phyloP scores from a whole-genome alignment of 2,888 invertebrate genomes.

The Drosophila atripex region DNA sequence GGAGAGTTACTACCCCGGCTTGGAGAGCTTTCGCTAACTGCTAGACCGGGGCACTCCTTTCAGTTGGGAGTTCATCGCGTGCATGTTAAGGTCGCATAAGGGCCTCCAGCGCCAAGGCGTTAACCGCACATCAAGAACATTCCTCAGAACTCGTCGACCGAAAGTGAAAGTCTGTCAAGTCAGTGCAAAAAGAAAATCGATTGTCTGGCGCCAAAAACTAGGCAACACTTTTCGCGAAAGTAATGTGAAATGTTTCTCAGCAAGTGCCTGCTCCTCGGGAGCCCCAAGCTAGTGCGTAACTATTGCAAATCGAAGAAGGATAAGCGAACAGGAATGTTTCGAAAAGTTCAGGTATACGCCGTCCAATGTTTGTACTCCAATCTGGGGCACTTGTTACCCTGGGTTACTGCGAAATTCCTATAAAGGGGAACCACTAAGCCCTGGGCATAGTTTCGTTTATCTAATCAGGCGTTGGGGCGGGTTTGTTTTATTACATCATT shows the following conservation, averaged over 20 bases:
- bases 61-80: conserved; percentile 64
- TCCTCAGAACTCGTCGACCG: conserved; percentile 31
- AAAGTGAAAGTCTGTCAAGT: conserved; percentile 40
- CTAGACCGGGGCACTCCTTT: conserved; percentile 66
- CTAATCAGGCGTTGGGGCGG: conserved; percentile 23
- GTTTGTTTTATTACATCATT: conserved; percentile 28
- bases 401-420: conserved; percentile 9
- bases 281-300: conserved; percentile 32
- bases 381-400: conserved; percentile 29
- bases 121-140: conserved; percentile 40
- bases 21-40: conserved; percentile 48
- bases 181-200: conserved; percentile 54
- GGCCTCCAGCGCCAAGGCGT: conserved; percentile 40
- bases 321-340: conserved; percentile 51
- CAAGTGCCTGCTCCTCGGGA: conserved; percentile 64
- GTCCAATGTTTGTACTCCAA: background rate
- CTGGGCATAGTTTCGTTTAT: conserved; percentile 22
- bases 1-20: conserved; percentile 14
- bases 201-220: conserved; percentile 60
- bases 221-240: conserved; percentile 42
- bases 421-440: conserved; percentile 4
- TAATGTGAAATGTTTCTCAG: conserved; percentile 70
- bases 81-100: conserved; percentile 71
- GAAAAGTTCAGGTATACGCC: conserved; percentile 62
- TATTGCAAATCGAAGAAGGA: conserved; percentile 40